Evolutionary conservation across 64 coral and sea anemone species (phyloP), one percentile per base, ranked within the genome.

Genomic region (Pocillopora damicornis): DNA sequence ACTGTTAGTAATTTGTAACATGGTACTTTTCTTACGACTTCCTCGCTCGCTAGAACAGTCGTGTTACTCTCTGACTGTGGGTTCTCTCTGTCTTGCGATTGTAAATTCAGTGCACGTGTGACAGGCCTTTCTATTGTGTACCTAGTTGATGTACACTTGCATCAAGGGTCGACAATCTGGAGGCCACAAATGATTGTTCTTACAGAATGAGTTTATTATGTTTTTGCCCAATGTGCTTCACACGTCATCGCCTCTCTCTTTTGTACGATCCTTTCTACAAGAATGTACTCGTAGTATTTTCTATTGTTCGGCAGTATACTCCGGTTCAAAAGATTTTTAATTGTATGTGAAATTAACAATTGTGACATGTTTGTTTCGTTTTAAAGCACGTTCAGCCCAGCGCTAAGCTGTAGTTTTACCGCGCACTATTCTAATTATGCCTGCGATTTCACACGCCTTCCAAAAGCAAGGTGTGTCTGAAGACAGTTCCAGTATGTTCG

Each of bases 401-500:
- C 42, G 42, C 42, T 51, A 51, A 18, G 64, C 65, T 56, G 67
- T 30, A 18, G 65, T 85, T 72, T 85, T 73, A 6, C 22, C n/a
- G 17, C 63, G 63, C 63, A 85, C 65, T 72, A 85, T 85, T 85
- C 81, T 58, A 85, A 85, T 85, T 85, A 85, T 85, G 81, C 81
- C 64, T 85, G 81, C 65, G 64, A 85, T 85, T 83, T 81, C 35
- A 85, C 81, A 85, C 81, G 81, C 81, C 81, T 85, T 85, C 45
- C 37, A 15, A 58, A 56, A 71, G 51, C 65, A 72, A 85, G 81
- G 81, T 85, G 81, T 85, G 81, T 72, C 81, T 72, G 69, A 4
- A 51, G 42, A 71, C 64, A 57, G 1, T 85, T 85, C 38, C 37
- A 85, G 65, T 20, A 85, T 72, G 3, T 85, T 85, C 81, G 65